Percentiles rank a stretch among this genome's conserved stretches.
Evolutionary conservation across 2,888 invertebrate species (phyloP).

Genomic region (Amiota minor): DNA sequence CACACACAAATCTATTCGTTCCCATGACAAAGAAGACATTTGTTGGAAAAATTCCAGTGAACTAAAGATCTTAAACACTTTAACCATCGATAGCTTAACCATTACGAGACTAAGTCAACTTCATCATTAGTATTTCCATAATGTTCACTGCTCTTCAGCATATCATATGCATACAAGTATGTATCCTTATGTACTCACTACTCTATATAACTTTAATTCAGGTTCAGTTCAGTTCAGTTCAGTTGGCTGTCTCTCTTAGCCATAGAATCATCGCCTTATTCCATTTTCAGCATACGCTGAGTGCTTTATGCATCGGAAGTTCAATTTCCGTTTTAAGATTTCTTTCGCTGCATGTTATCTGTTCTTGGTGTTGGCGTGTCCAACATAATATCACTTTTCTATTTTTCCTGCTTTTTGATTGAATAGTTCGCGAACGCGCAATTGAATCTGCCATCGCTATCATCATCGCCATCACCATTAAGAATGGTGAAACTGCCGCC

Average conservation of each 20-base stretch:
- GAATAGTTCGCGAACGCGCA: neutral
- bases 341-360: neutral
- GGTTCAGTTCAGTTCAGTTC: neutral
- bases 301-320: constrained; percentile 54
- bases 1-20: neutral
- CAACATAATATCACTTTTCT: neutral
- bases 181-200: no score
- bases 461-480: no score
- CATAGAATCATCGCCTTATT: no score
- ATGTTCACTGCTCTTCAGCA: constrained; percentile 43
- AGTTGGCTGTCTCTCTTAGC: neutral
- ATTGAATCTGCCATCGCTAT: no score
- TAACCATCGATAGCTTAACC: no score
- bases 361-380: neutral
- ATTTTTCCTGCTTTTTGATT: constrained; percentile 10
- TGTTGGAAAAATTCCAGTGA: constrained; percentile 28
- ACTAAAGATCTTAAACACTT: constrained; percentile 35
- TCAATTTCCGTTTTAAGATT: constrained; percentile 55
- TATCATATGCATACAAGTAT: constrained; percentile 38
- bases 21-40: neutral
- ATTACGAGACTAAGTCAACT: neutral
- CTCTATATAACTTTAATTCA: constrained; percentile 34
- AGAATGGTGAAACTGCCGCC: neutral
- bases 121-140: constrained; percentile 41
- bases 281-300: constrained; percentile 44